Conservation (phyloP, 2,888 invertebrate species). For the Diplazon laetatorius region DNA sequence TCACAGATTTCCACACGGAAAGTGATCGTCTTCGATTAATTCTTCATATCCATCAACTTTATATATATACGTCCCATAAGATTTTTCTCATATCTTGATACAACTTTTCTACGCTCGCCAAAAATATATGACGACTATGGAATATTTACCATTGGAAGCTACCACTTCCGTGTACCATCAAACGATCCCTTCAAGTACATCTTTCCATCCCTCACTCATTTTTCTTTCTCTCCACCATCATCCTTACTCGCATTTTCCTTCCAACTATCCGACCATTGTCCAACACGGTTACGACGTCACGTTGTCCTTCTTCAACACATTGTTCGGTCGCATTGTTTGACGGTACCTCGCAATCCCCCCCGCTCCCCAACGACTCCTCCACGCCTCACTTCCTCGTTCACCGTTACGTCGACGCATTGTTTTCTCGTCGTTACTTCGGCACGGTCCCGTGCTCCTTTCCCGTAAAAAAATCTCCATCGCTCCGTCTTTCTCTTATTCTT, state of each 20-base stretch:
- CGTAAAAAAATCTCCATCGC: slow-evolving; percentile 18
- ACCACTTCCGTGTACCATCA: slow-evolving; percentile 24
- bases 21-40: neutral
- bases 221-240: slow-evolving; percentile 33
- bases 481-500: slow-evolving; percentile 24
- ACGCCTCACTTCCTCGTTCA: slow-evolving; percentile 64
- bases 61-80: neutral
- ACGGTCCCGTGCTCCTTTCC: slow-evolving; percentile 62
- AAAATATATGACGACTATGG: neutral
- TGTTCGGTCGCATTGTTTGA: slow-evolving; percentile 79
- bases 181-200: slow-evolving; percentile 32
- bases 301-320: slow-evolving; percentile 75
- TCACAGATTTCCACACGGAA: no score
- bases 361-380: slow-evolving; percentile 58
- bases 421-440: slow-evolving; percentile 71
- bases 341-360: slow-evolving; percentile 58
- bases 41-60: neutral
- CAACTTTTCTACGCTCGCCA: neutral
- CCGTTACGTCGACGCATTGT: slow-evolving; percentile 77
- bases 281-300: slow-evolving; percentile 75
- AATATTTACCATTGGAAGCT: slow-evolving; percentile 7
- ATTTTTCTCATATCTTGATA: neutral
- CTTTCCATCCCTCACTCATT: slow-evolving; percentile 27
- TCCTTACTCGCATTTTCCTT: slow-evolving; percentile 61
- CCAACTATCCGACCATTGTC: slow-evolving; percentile 77